Base-by-base conservation (phyloP, 2,797 vertebrate genomes). In the Liparis tanakae region DNA sequence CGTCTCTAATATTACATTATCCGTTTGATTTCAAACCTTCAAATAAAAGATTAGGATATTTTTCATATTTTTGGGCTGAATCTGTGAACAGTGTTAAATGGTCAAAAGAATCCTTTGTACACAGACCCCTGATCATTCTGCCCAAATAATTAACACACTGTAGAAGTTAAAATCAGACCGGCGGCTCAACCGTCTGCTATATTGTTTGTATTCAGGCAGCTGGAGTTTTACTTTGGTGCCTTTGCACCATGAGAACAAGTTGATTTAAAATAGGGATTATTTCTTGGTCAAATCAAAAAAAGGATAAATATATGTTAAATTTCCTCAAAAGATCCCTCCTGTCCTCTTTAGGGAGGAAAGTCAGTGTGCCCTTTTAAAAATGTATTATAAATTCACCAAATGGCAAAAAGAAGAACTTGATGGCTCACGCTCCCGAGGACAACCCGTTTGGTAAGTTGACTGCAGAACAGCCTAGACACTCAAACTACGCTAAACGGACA, bases 101-200 rank as follows among this genome's bases (percentile, higher is more conserved):
- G 84, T 80, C 73, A 79, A 83, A 80, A 4, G 50, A 64, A 61
- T 50, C 72, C 53, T 85, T 84, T 76, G 63, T 75, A 78, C 86
- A 86, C 70, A 72, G 48, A 10, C 70, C 79, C 25, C 15, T 20
- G 78, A 66, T 60, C 41, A 78, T 84, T 83, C 69, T 73, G 34
- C 43, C 22, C 15, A 34, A 53, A 46, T 70, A 82, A 85, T 57
- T 88, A 78, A 81, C 67, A 30, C 37, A 56, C 61, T 67, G 55
- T 34, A 36, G 46, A 54, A 50, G 22, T 46, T 53, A 4, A 30
- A 41, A 76, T 37, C 54, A 74, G 7, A 65, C 50, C 59, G 33
- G 25, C 74, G 36, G 17, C 36, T 72, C 7, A 61, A 59, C 14
- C 33, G 33, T 62, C 61, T 59, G 48, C 57, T 43, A 48, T 55